Conservation (phyloP, 2,113 vertebrate species). For the Pangasianodon hypophthalmus region DNA sequence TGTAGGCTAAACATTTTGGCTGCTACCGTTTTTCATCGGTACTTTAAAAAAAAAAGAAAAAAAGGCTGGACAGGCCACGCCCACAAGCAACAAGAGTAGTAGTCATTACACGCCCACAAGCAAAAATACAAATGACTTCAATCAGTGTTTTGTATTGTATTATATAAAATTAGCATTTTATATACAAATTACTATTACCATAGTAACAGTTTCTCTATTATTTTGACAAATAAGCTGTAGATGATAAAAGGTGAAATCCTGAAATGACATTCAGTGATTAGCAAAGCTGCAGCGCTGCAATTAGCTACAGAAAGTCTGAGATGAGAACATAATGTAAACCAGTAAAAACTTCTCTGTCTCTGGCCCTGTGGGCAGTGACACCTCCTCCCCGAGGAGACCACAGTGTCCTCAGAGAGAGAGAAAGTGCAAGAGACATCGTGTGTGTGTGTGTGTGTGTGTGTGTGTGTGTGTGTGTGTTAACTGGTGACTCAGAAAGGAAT, state of each 20-base stretch:
- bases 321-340: neutral
- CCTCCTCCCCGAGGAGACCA: neutral
- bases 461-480: constrained; percentile 17
- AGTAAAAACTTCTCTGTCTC: constrained; percentile 27
- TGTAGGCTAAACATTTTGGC: neutral
- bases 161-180: too few species aligned
- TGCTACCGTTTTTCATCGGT: neutral
- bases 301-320: neutral
- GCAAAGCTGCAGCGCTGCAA: neutral
- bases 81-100: neutral
- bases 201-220: neutral
- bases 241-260: neutral
- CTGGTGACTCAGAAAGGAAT: constrained; percentile 41
- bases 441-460: constrained; percentile 32
- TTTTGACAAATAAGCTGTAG: neutral
- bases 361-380: neutral
- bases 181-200: neutral
- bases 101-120: too few species aligned
- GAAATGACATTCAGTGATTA: neutral
- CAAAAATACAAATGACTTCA: too few species aligned
- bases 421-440: constrained; percentile 14
- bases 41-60: neutral
- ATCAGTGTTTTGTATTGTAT: too few species aligned
- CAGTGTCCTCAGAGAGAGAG: constrained; percentile 19
- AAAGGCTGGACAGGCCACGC: neutral